Evolutionary conservation across 1,140 invertebrate genomes (phyloP).

Genomic region (Magallana angulata): DNA sequence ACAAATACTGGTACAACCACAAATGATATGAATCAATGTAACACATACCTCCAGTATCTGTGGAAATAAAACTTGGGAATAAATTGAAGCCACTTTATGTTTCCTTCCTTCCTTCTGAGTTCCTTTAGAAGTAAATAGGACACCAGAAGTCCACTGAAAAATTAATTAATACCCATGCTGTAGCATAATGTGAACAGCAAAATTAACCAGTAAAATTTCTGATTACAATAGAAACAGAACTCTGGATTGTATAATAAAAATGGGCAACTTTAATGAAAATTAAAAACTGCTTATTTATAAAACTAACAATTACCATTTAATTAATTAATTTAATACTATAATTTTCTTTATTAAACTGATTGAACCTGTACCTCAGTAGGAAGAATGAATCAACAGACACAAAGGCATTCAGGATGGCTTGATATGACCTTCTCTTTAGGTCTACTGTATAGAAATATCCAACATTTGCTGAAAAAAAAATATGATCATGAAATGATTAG

Average conservation of each 20-base stretch:
- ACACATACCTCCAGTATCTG: conserved; percentile 60
- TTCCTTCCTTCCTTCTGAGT: conserved; percentile 71
- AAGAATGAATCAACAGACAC: conserved; percentile 96
- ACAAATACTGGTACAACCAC: no score
- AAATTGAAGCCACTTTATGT: conserved; percentile 43
- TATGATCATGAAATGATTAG: background rate
- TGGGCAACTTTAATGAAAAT: no score
- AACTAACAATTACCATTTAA: no score
- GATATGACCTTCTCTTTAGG: conserved; percentile 63
- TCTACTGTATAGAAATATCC: conserved; percentile 37
- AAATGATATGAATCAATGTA: background rate
- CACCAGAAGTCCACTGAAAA: conserved; percentile 82
- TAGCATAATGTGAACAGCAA: background rate
- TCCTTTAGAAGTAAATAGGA: conserved; percentile 81
- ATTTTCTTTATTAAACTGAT: no score
- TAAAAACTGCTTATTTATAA: no score
- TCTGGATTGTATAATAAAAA: no score
- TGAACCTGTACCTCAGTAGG: conserved; percentile 81
- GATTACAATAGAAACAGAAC: no score
- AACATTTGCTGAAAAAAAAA: conserved; percentile 56
- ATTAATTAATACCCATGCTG: background rate
- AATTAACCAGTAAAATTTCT: no score
- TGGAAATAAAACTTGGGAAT: conserved; percentile 56
- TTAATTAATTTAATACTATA: no score
- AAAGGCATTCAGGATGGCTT: conserved; percentile 85